A percentile compares a stretch with the other conserved stretches of the same genome.
Evolutionary conservation across 2,797 vertebrate species (phyloP).

Genomic region (Uromys caudimaculatus): DNA sequence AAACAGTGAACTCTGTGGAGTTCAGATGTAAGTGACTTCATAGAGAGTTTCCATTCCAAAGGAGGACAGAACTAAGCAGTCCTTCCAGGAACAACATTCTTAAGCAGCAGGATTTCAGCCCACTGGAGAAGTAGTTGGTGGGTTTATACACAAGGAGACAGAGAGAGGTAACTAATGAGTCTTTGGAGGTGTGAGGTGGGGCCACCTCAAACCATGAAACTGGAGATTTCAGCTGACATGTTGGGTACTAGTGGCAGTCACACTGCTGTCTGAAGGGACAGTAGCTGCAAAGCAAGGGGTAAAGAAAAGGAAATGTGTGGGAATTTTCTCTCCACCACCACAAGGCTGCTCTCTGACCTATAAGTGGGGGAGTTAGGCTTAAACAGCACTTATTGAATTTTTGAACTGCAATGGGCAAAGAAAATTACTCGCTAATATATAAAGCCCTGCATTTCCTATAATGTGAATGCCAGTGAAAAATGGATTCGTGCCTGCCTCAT

Average conservation of each 20-base stretch:
- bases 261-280: neutral
- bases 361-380: conserved; percentile 65
- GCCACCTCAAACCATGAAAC: no score
- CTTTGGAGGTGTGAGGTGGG: neutral
- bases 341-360: conserved; percentile 58
- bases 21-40: neutral
- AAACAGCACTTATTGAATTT: conserved; percentile 77
- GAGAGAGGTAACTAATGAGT: fast-evolving
- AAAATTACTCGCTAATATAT: conserved; percentile 77
- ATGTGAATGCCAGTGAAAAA: conserved; percentile 72
- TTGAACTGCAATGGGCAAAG: conserved; percentile 69
- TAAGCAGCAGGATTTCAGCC: neutral
- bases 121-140: neutral
- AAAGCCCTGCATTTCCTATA: conserved; percentile 69
- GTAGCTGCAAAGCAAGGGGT: neutral
- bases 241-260: neutral
- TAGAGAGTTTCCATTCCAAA: neutral
- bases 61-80: neutral
- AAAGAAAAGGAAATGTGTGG: neutral
- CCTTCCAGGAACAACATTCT: neutral
- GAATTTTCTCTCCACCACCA: neutral
- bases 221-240: neutral
- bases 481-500: conserved; percentile 50
- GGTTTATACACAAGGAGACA: neutral
- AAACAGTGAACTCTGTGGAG: neutral